Evolutionary conservation across 2,797 vertebrate genomes (phyloP).

Genomic region (Molossus alvarezi): DNA sequence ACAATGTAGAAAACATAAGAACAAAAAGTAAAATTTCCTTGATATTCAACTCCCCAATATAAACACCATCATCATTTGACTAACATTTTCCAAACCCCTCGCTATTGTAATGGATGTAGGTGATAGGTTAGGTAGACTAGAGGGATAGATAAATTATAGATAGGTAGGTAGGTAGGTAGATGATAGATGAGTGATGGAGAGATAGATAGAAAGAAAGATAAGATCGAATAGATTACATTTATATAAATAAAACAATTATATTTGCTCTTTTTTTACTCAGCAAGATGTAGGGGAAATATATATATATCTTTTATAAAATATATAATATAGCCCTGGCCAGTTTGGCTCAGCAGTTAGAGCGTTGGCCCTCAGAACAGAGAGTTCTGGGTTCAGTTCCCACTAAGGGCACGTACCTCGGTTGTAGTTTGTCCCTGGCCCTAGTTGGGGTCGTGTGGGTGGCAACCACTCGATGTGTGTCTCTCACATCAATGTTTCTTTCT

Average conservation of each 20-base stretch:
- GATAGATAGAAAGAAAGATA: neutral
- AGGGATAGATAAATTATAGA: neutral
- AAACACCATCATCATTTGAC: neutral
- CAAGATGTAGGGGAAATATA: neutral
- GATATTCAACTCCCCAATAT: neutral
- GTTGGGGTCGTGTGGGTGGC: no score
- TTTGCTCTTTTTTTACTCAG: neutral
- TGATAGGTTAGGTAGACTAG: neutral
- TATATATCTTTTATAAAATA: neutral
- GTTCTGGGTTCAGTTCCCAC: no score
- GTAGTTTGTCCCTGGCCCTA: no score
- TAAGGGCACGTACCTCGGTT: no score
- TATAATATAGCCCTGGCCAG: no score
- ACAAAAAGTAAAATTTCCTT: conserved; percentile 5
- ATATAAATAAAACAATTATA: neutral
- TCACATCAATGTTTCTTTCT: no score
- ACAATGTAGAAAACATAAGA: neutral
- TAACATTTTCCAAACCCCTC: neutral
- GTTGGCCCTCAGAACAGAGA: no score
- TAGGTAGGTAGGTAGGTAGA: neutral
- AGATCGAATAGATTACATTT: neutral
- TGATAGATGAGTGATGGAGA: neutral
- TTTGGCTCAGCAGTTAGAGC: no score
- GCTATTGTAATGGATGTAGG: neutral
- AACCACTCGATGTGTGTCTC: no score